Evolutionary conservation across 2,797 vertebrate genomes (phyloP).

Genomic region (Silurus lanzhouensis): DNA sequence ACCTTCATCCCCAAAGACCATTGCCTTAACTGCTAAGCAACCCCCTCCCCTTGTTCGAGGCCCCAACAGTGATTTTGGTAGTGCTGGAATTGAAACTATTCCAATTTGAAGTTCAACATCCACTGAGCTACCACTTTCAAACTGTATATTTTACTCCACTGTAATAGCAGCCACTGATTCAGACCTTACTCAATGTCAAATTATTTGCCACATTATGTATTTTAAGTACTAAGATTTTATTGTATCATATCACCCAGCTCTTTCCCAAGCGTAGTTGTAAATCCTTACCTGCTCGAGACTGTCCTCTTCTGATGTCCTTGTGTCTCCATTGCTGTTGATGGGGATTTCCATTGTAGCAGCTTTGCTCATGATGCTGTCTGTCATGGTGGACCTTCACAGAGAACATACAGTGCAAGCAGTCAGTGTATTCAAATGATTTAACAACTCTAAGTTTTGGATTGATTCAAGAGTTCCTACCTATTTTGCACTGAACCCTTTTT

Average conservation of each 20-base stretch:
- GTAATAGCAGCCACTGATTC: background rate
- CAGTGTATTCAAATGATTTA: no score
- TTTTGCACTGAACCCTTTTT: no score
- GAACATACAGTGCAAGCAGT: background rate
- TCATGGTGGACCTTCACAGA: slow-evolving; percentile 76
- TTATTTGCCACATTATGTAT: no score
- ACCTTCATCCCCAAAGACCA: no score
- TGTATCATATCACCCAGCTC: background rate
- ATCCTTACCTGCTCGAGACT: slow-evolving; percentile 87
- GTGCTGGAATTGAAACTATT: no score
- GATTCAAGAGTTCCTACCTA: no score
- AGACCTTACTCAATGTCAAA: background rate
- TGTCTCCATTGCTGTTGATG: slow-evolving; percentile 92
- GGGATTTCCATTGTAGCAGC: slow-evolving; percentile 98
- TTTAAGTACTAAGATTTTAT: background rate
- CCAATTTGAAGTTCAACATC: no score
- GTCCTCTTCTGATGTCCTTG: slow-evolving; percentile 86
- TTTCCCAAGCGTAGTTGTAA: background rate
- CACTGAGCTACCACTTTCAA: no score
- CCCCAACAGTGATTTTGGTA: no score
- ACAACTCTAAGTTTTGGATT: no score
- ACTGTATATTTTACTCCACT: background rate
- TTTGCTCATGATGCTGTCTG: slow-evolving; percentile 92
- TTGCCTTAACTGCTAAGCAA: no score
- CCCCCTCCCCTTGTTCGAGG: no score